These are phyloP conservation scores for Peromyscus polionotus DNA, from an alignment of 2,113 vertebrate species.

Conservation along the genomic window DNA sequence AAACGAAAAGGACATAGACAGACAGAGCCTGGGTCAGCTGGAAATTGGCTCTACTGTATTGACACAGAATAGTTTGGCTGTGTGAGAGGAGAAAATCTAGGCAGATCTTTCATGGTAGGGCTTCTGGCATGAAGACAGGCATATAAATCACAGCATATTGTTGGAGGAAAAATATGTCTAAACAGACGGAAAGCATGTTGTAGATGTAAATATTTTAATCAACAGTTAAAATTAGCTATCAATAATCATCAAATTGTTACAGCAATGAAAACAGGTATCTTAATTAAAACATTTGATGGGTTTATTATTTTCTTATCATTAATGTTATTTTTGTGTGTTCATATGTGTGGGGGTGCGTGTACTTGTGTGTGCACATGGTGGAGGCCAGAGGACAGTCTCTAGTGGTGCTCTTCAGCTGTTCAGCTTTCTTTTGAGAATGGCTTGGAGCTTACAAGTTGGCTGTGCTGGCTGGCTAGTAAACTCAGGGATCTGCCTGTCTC, in stretches of 20 bases:
- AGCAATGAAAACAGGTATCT: neutral
- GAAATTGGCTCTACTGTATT: rapidly evolving
- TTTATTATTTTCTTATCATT: neutral
- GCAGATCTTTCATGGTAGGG: neutral
- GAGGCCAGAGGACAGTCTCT: neutral
- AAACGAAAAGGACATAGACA: neutral
- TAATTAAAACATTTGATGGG: neutral
- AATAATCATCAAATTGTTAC: neutral
- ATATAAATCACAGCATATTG: neutral
- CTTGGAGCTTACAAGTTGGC: neutral
- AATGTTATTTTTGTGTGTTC: neutral
- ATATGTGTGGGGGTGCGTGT: neutral
- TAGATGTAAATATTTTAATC: neutral
- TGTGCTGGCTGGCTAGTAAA: neutral
- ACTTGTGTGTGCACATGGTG: neutral
- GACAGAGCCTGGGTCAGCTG: neutral
- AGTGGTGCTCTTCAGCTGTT: neutral
- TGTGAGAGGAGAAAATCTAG: neutral
- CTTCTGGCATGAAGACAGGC: rapidly evolving
- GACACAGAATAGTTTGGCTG: neutral
- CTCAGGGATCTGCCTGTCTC: neutral
- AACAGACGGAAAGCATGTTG: neutral
- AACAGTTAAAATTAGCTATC: neutral
- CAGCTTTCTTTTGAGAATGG: neutral
- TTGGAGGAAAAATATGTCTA: neutral